phyloP scores from a whole-genome alignment of 2,113 vertebrate species.

The Equus quagga region DNA sequence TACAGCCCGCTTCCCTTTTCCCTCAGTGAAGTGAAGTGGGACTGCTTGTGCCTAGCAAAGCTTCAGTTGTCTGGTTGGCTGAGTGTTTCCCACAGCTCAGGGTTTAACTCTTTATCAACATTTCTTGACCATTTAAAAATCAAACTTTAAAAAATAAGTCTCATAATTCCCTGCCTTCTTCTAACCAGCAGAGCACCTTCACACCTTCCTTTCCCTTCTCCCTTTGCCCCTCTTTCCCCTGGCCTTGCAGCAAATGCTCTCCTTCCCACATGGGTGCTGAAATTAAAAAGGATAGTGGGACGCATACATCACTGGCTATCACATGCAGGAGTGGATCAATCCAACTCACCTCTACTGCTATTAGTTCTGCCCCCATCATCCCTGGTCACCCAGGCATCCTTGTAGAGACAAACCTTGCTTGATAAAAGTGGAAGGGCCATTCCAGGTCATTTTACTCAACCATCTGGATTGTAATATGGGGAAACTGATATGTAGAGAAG shows the following conservation, averaged over 20 bases:
- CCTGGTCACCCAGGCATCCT: background rate
- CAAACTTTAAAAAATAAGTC: background rate
- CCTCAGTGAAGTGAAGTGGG: background rate
- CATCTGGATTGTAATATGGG: background rate
- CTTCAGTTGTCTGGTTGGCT: background rate
- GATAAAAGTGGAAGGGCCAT: background rate
- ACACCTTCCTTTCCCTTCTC: background rate
- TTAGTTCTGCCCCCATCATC: background rate
- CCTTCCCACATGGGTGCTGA: background rate
- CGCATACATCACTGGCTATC: background rate
- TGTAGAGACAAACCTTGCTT: background rate
- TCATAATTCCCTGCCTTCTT: background rate
- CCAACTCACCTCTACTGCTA: background rate
- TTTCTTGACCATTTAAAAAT: background rate
- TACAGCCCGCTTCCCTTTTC: background rate
- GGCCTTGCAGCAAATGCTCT: background rate
- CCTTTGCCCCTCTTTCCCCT: background rate
- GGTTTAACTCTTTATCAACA: background rate
- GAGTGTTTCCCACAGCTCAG: background rate
- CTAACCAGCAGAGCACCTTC: background rate
- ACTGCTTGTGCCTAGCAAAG: background rate
- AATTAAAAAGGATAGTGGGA: background rate
- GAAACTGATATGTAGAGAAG: conserved; percentile 6
- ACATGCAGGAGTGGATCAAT: background rate
- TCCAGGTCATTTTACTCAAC: background rate